These are phyloP conservation scores for Tachina fera DNA, from an alignment of 2,888 invertebrate species.

Conservation along the genomic window DNA sequence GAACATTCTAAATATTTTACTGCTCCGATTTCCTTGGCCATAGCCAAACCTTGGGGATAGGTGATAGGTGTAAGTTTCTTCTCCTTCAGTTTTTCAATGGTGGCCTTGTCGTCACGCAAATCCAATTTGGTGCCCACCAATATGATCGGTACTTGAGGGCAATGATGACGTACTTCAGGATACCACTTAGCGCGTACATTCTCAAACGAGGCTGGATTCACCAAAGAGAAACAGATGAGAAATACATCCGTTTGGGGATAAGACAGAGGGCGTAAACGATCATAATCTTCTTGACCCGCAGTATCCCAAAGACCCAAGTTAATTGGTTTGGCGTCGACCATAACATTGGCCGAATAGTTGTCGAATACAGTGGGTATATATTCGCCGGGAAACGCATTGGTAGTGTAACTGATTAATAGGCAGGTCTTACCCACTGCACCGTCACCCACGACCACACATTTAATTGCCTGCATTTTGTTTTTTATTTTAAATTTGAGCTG, in stretches of 20 bases:
- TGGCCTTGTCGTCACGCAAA: constrained; percentile 81
- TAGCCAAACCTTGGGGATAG: constrained; percentile 81
- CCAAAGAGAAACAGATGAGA: constrained; percentile 81
- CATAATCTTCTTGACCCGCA: constrained; percentile 81
- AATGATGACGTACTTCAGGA: constrained; percentile 82
- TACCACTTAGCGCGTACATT: constrained; percentile 82
- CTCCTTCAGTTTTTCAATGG: constrained; percentile 81
- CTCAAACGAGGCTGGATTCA: constrained; percentile 82
- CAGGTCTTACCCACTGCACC: constrained; percentile 82
- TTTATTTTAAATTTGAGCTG: constrained; percentile 23
- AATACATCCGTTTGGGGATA: constrained; percentile 82
- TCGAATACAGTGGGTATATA: constrained; percentile 82
- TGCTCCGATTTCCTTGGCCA: constrained; percentile 82
- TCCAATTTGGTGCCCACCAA: constrained; percentile 81
- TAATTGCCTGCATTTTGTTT: constrained; percentile 82
- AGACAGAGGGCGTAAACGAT: constrained; percentile 80
- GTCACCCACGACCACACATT: constrained; percentile 82
- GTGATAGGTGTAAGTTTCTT: constrained; percentile 82
- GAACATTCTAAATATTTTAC: constrained; percentile 82
- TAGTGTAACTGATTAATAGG: constrained; percentile 81
- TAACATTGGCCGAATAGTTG: constrained; percentile 81
- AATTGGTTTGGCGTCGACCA: constrained; percentile 82
- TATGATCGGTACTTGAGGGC: constrained; percentile 81
- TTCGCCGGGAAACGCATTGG: constrained; percentile 82
- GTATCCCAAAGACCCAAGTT: constrained; percentile 82